Base-by-base conservation (phyloP, 2,113 vertebrate genomes). In the Brachionichthys hirsutus region DNA sequence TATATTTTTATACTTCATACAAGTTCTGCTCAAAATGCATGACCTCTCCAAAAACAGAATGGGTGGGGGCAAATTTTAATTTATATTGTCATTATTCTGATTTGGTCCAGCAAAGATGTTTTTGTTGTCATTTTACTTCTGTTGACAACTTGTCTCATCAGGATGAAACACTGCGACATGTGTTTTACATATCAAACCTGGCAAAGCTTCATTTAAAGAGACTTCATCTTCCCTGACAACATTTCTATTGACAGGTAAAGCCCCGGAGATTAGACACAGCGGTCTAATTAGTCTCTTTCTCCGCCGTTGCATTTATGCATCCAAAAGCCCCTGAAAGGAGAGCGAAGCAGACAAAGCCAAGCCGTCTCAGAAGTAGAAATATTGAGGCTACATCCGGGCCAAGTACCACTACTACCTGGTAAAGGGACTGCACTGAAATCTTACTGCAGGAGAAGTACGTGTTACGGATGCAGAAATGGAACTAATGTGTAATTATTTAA, bases 1-100 rank as follows among this genome's bases (percentile, higher is more conserved):
- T 88, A 85, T 70, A 85, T 85, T 80, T 87, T n/a, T n/a, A n/a
- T n/a, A 77, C 74, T 79, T 65, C 67, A 48, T 54, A 70, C 83
- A 69, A 75, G 77, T 81, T 74, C 81, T 88, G 86, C 81, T 83
- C 79, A 86, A 85, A 84, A 86, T 88, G 81, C 87, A 85, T 74
- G 80, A 82, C 88, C 83, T 81, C 70, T 81, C 69, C 76, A 78
- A 55, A 80, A 81, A 73, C 49, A 70, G 38, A 43, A 16, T 30
- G 63, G 19, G 15, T 22, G 36, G 15, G 44, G 44, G 17, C 54
- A 41, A 45, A 56, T 78, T 77, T 85, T 75, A 79, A 82, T 83
- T 82, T 71, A 71, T 73, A 84, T 80, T 78, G 77, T 56, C 76
- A 76, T 89, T 85, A 76, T 78, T 82, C 58, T 78, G 75, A 86